phyloP scores from a whole-genome alignment of 2,797 vertebrate species.

The Sebastes matsubarae region DNA sequence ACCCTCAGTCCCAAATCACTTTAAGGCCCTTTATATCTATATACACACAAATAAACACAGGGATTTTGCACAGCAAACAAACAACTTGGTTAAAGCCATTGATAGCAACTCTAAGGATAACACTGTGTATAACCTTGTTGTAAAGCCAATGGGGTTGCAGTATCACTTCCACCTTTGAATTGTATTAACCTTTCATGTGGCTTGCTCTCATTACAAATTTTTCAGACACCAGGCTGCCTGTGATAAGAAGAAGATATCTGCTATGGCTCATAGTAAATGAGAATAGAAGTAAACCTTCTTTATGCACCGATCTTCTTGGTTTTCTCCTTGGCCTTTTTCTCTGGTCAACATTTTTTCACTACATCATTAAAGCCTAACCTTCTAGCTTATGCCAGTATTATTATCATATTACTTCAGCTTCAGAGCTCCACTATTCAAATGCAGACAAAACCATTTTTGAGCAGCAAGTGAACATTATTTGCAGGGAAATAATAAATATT shows the following conservation, averaged over 20 bases:
- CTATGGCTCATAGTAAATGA: background rate
- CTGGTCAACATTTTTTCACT: constrained; percentile 3
- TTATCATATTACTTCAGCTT: background rate
- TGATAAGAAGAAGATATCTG: background rate
- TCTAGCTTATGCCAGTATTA: background rate
- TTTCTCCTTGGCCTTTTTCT: background rate
- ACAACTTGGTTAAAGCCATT: background rate
- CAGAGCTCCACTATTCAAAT: background rate
- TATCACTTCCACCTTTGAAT: background rate
- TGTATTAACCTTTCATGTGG: background rate
- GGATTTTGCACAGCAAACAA: background rate
- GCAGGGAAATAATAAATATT: background rate
- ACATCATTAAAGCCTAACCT: constrained; percentile 28
- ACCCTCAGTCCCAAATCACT: background rate
- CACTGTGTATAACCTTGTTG: constrained; percentile 1
- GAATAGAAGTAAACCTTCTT: background rate
- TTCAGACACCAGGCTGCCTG: background rate
- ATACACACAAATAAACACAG: background rate
- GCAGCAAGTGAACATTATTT: background rate
- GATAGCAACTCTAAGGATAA: background rate
- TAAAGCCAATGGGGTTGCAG: background rate
- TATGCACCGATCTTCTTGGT: background rate
- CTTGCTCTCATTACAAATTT: background rate
- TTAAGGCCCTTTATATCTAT: background rate
- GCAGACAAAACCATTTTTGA: background rate